Conservation (phyloP, 2,113 vertebrate genomes). For the Anser brachyrhynchus region DNA sequence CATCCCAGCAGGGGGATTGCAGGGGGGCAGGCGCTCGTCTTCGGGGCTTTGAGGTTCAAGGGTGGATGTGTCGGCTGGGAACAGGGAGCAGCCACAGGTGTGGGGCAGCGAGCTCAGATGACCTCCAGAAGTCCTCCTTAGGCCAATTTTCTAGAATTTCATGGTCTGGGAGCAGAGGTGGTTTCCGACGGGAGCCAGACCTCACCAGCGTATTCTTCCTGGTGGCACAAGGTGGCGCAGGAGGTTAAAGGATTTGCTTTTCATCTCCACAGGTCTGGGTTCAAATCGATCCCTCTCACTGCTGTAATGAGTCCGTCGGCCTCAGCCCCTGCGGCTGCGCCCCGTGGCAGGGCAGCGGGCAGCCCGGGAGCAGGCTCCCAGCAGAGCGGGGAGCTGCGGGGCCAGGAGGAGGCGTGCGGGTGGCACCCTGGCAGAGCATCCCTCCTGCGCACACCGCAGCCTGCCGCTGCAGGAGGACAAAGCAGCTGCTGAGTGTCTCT, state of each 20-base stretch:
- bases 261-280: background rate
- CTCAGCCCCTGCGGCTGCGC: background rate
- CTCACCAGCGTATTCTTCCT: background rate
- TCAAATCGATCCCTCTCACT: background rate
- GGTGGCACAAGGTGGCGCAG: constrained; percentile 62
- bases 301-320: constrained; percentile 8
- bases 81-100: background rate
- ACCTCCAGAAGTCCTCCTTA: background rate
- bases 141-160: background rate
- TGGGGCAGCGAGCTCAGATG: background rate
- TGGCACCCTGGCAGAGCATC: background rate
- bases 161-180: background rate
- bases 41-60: background rate
- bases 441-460: accelerated
- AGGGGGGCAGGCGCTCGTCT: background rate
- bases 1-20: background rate
- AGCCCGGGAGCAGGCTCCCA: background rate
- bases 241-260: constrained; percentile 40
- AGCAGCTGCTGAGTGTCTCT: background rate
- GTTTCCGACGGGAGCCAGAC: accelerated
- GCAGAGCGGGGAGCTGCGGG: background rate
- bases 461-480: background rate
- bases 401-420: background rate
- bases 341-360: background rate
- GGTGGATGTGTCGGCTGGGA: background rate